phyloP scores from a whole-genome alignment of 35 echinoderm and acorn worm species.

The Ptychodera flava region DNA sequence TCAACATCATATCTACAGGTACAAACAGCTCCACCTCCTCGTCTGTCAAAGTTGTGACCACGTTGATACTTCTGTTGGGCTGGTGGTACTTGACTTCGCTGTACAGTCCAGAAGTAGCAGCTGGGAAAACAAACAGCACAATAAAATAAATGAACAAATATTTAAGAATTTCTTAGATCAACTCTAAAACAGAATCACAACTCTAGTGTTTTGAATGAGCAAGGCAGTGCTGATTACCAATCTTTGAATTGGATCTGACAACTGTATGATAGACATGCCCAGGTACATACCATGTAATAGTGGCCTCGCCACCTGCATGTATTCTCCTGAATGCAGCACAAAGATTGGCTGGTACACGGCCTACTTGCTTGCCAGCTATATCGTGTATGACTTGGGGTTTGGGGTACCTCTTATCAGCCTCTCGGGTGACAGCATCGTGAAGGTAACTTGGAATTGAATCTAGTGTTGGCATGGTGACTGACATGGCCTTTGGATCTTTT shows the following conservation, averaged over 20 bases:
- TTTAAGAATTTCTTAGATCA: background rate
- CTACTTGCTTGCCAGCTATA: background rate
- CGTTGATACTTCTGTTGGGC: background rate
- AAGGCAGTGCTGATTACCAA: no score
- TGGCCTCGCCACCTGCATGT: background rate
- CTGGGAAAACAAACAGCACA: background rate
- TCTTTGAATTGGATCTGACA: no score
- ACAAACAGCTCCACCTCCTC: background rate
- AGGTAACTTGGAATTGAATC: background rate
- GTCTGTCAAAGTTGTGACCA: background rate
- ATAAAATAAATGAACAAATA: background rate
- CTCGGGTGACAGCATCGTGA: background rate
- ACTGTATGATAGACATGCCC: no score
- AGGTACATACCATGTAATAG: background rate
- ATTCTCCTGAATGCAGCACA: background rate
- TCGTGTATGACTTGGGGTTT: background rate
- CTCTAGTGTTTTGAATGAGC: background rate
- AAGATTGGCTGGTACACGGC: background rate
- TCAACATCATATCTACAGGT: background rate
- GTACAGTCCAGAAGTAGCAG: background rate
- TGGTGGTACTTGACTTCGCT: background rate
- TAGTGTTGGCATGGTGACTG: background rate
- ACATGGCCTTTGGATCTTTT: background rate
- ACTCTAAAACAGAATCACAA: background rate
- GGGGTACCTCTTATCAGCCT: background rate